Conservation (phyloP, 2,888 invertebrate species). For the Adelphocoris suturalis region DNA sequence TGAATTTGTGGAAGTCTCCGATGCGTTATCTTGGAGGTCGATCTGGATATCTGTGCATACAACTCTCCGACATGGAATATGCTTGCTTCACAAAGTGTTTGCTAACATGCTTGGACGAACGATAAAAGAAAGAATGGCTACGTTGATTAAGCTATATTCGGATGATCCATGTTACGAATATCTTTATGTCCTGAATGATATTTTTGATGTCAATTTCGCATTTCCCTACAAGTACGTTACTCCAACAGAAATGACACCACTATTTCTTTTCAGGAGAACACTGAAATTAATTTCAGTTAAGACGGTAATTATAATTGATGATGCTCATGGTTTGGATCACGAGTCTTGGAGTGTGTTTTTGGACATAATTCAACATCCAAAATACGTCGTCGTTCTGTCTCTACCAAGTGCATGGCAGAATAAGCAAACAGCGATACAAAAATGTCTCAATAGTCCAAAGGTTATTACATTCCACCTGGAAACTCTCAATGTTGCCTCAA, state of each 20-base stretch:
- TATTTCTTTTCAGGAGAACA: constrained; percentile 65
- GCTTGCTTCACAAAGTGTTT: constrained; percentile 72
- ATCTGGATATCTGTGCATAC: constrained; percentile 71
- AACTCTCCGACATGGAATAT: constrained; percentile 51
- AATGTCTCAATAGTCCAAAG: constrained; percentile 62
- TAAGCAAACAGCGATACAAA: constrained; percentile 58
- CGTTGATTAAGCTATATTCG: constrained; percentile 60
- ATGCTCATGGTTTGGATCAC: constrained; percentile 72
- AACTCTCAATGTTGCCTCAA: constrained; percentile 79
- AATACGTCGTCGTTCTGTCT: constrained; percentile 69
- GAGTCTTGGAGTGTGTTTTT: constrained; percentile 72
- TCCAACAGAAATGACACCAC: constrained; percentile 64
- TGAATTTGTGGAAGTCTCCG: constrained; percentile 78
- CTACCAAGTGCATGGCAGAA: constrained; percentile 71
- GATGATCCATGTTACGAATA: constrained; percentile 66
- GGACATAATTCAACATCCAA: constrained; percentile 66
- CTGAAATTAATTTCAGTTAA: constrained; percentile 60
- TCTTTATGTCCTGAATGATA: constrained; percentile 71
- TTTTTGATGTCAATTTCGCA: constrained; percentile 73
- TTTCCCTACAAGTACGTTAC: constrained; percentile 63
- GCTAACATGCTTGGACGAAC: constrained; percentile 70
- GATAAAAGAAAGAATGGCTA: constrained; percentile 71
- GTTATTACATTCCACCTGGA: constrained; percentile 77
- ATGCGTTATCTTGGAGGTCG: constrained; percentile 66
- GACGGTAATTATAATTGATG: constrained; percentile 73